Conservation (phyloP, 2,888 invertebrate genomes). For the Onthophagus sagittarius region DNA sequence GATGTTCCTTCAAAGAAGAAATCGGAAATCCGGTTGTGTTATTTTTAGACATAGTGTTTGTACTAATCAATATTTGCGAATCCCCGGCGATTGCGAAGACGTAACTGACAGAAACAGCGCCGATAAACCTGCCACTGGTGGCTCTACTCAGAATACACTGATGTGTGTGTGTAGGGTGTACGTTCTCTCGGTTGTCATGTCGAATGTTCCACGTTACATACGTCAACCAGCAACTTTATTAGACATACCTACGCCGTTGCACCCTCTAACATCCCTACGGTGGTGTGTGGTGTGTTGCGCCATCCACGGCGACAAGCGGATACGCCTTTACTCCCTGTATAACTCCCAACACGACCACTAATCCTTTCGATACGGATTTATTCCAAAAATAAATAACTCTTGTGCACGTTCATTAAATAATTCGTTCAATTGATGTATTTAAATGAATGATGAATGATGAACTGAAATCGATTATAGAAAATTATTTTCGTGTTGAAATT, state of each 20-base stretch:
- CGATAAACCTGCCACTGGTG: neutral
- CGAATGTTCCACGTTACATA: neutral
- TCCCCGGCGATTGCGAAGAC: neutral
- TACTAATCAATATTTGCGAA: neutral
- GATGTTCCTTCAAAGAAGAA: too few relatives aligned
- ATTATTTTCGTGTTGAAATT: too few relatives aligned
- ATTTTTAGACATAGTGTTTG: neutral
- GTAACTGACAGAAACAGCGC: neutral
- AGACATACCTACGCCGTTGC: neutral
- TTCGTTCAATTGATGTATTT: too few relatives aligned
- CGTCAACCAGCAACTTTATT: constrained; percentile 2
- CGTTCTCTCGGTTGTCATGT: neutral
- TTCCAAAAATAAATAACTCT: neutral
- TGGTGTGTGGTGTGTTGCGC: neutral
- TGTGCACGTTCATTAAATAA: neutral
- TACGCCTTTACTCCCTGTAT: neutral
- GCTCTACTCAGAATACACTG: neutral
- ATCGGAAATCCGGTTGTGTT: too few relatives aligned
- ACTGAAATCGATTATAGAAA: too few relatives aligned
- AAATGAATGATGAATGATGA: too few relatives aligned
- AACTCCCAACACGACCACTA: neutral
- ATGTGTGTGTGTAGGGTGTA: neutral
- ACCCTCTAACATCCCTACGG: neutral
- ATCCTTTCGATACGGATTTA: neutral
- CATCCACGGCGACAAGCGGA: neutral